Evolutionary conservation across 1,140 invertebrate species (phyloP), one percentile per base, ranked within the genome.

Genomic region (Drosophila parvula): DNA sequence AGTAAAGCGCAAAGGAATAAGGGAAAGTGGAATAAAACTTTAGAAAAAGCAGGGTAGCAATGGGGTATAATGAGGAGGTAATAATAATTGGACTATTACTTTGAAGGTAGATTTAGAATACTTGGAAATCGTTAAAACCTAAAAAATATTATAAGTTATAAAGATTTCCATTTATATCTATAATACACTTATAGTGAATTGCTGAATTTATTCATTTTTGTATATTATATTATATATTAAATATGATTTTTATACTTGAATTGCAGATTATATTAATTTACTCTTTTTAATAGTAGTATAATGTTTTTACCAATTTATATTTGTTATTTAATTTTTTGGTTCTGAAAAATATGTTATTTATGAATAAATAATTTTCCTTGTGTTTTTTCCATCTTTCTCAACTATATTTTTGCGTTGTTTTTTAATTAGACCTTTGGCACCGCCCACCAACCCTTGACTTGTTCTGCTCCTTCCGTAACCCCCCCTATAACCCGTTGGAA

Each of bases 371-470:
- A 6, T 6, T 14, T 44, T 11, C 53, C 43, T 11, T 47, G 27
- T 1, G 30, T 56, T 51, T 32, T 11, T 22, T 53, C 10, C 56
- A 36, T 74, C 18, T 38, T 50, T 53, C 40, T 12, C 11, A 50
- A 18, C 16, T 14, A 5, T 5, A 12, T 27, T 61, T 18, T 28
- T 56, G 56, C 8, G 22, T 40, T 51, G 9, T 50, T 63, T 73
- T 75, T 69, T 77, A 88, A 81, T 90, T 81, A 79, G 67, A 40
- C 43, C 51, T 30, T 57, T 61, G 75, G 51, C 83, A 79, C 82
- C 82, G 60, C 82, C 81, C 53, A 36, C 16, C 48, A 27, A 28
- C 38, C 27, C 51, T 10, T 38, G 18, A 0, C 18, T 55, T 10
- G 14, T 12, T 27, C 18, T 11, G 5, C 18, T 14, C 7, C 22